Percentiles rank a stretch among this genome's conserved stretches.
phyloP scores from a whole-genome alignment of 2,888 invertebrate genomes.

The Ochropleura plecta region DNA sequence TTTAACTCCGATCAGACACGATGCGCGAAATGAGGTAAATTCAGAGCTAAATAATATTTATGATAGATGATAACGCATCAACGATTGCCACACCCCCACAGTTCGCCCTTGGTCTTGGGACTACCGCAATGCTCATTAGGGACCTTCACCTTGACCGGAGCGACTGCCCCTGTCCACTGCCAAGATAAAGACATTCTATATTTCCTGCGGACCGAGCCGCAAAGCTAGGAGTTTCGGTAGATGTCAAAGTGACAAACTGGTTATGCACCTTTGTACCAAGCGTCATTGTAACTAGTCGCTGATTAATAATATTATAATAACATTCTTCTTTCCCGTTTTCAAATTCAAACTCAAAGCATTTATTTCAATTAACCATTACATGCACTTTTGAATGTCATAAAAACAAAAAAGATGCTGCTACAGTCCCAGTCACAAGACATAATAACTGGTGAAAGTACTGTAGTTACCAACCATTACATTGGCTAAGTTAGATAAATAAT shows the following conservation, averaged over 20 bases:
- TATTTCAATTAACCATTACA: too few species aligned
- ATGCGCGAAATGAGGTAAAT: background rate
- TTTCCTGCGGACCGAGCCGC: background rate
- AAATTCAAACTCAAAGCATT: too few species aligned
- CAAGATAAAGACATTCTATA: conserved; percentile 24
- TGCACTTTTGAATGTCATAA: too few species aligned
- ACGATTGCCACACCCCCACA: conserved; percentile 18
- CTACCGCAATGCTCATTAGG: conserved; percentile 28
- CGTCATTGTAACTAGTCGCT: background rate
- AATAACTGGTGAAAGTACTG: too few species aligned
- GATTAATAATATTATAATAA: background rate
- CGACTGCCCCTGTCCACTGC: background rate
- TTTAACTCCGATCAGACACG: background rate
- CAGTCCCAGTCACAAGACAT: too few species aligned
- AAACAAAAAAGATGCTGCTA: too few species aligned
- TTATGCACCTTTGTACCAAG: background rate
- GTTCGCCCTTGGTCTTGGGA: conserved; percentile 35
- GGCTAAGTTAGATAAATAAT: too few species aligned
- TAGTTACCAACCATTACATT: too few species aligned
- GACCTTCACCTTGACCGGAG: conserved; percentile 37
- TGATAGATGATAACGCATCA: conserved; percentile 24
- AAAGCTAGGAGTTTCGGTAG: background rate
- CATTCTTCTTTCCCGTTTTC: too few species aligned
- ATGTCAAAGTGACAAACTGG: background rate
- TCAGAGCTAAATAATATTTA: conserved; percentile 6